Evolutionary conservation across 2,113 vertebrate species (phyloP).

Genomic region (Forbesichthys agassizii): DNA sequence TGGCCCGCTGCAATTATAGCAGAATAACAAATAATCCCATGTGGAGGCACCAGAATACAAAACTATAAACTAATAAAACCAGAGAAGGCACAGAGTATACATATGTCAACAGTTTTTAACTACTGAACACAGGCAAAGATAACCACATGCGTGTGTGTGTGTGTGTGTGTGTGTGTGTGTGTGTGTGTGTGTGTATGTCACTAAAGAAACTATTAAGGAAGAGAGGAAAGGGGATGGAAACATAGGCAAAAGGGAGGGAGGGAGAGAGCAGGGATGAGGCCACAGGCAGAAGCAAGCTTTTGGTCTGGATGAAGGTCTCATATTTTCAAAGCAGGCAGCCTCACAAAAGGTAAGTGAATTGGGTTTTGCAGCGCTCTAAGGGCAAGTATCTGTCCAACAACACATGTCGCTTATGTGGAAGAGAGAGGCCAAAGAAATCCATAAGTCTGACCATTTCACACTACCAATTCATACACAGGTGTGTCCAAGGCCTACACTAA

Average conservation of each 20-base stretch:
- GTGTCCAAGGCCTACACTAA: constrained; percentile 19
- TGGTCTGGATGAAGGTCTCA: constrained; percentile 42
- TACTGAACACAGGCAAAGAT: background rate
- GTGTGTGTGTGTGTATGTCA: background rate
- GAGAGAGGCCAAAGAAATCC: constrained; percentile 33
- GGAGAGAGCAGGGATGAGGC: constrained; percentile 14
- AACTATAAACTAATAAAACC: constrained; percentile 29
- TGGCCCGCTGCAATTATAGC: constrained; percentile 43
- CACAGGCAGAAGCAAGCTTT: constrained; percentile 24
- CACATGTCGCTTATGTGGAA: constrained; percentile 11
- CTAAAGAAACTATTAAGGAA: background rate
- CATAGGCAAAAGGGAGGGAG: background rate
- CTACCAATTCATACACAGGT: constrained; percentile 60
- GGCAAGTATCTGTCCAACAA: constrained; percentile 51
- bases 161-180: background rate
- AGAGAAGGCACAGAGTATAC: constrained; percentile 15
- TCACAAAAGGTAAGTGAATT: constrained; percentile 56
- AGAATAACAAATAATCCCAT: constrained; percentile 45
- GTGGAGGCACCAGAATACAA: constrained; percentile 21
- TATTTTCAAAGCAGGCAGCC: constrained; percentile 50
- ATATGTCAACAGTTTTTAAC: background rate
- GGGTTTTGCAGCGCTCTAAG: constrained; percentile 58
- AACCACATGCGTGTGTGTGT: background rate
- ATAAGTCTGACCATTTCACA: constrained; percentile 42
- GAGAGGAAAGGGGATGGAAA: background rate